Percentiles rank a stretch among this genome's conserved stretches.
These are phyloP conservation scores for Celastrina argiolus DNA, from an alignment of 2,888 invertebrate genomes.

Conservation along the genomic window DNA sequence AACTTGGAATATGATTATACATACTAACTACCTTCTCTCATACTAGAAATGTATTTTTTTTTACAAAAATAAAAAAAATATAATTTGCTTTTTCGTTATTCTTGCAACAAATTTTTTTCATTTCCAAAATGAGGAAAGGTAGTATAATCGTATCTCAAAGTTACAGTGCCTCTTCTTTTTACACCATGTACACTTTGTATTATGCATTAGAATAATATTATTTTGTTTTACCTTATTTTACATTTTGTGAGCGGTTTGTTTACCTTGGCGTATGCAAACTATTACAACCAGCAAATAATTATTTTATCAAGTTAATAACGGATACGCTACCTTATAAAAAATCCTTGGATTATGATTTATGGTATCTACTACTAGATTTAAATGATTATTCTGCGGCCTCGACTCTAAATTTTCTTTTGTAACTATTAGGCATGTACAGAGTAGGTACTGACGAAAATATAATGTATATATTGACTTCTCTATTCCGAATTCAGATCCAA, in stretches of 20 bases:
- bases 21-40: no score
- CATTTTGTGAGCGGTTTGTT: not conserved
- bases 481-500: no score
- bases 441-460: not conserved
- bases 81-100: no score
- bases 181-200: no score
- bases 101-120: no score
- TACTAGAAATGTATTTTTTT: no score
- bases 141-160: no score
- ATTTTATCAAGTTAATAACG: slow-evolving; percentile 10
- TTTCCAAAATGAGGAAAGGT: no score
- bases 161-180: no score
- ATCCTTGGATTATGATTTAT: slow-evolving; percentile 4
- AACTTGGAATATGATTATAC: no score
- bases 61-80: no score
- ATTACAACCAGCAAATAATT: not conserved
- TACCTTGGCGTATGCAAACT: not conserved
- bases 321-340: not conserved
- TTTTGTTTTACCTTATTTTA: slow-evolving; percentile 18
- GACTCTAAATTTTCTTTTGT: slow-evolving; percentile 1
- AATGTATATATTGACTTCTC: no score
- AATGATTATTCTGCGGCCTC: not conserved
- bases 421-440: not conserved
- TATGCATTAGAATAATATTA: slow-evolving; percentile 3
- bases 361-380: slow-evolving; percentile 7